Percentiles rank a stretch among this genome's conserved stretches.
Conservation (phyloP, 2,888 invertebrate species). For the Acheta domesticus region DNA sequence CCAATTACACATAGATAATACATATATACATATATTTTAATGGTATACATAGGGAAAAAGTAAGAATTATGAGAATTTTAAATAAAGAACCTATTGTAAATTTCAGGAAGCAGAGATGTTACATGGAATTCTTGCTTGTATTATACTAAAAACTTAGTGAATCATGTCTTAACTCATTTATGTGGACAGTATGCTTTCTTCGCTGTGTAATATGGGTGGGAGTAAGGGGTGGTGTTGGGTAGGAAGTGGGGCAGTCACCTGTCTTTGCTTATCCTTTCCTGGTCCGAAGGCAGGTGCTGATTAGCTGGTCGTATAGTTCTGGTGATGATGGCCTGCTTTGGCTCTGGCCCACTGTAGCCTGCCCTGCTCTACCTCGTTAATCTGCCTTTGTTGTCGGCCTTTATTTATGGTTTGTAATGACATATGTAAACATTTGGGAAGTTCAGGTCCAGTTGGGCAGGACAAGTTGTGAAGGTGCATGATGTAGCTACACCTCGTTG, state of each 20-base stretch:
- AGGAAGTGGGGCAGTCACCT: not conserved
- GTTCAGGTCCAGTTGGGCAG: constrained; percentile 18
- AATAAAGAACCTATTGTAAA: constrained; percentile 18
- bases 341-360: not conserved
- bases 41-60: constrained; percentile 2
- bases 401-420: not conserved
- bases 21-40: constrained; percentile 9
- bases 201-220: not conserved
- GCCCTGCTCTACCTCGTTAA: not conserved
- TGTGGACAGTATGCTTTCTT: not conserved
- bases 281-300: not conserved
- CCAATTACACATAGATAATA: constrained; percentile 9
- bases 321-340: not conserved
- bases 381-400: constrained; percentile 6
- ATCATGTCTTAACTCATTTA: constrained; percentile 18
- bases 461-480: not conserved
- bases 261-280: not conserved
- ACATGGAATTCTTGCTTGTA: constrained; percentile 10
- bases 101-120: constrained; percentile 18
- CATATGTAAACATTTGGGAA: constrained; percentile 3
- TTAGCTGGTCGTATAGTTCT: not conserved
- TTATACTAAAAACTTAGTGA: constrained; percentile 9
- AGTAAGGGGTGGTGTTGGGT: not conserved
- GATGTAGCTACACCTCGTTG: not conserved
- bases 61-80: not conserved